phyloP scores from a whole-genome alignment of 2,113 vertebrate species.

The Triplophysa dalaica region DNA sequence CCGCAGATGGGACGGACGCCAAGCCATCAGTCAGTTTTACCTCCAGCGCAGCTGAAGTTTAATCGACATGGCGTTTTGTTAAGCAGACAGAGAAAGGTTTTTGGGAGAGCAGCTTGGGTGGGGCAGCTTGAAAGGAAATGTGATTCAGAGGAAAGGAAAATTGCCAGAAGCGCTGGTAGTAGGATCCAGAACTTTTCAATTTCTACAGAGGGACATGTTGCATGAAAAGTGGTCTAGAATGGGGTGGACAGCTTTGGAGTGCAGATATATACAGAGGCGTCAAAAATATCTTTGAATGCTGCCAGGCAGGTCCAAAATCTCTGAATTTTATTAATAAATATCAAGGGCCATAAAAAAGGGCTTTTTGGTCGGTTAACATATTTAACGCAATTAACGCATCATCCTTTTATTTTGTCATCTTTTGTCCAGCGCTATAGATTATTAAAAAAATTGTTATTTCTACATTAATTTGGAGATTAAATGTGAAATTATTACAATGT shows the following conservation, averaged over 20 bases:
- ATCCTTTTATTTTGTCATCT: too few relatives aligned
- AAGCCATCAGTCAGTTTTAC: constrained; percentile 44
- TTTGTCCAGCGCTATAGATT: too few relatives aligned
- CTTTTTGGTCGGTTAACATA: too few relatives aligned
- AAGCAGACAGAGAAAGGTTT: constrained; percentile 20
- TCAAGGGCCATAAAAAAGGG: too few relatives aligned
- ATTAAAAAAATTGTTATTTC: too few relatives aligned
- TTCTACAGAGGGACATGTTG: neutral
- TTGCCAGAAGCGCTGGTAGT: constrained; percentile 1
- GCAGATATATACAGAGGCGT: neutral
- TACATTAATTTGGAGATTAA: too few relatives aligned
- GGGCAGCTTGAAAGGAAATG: neutral
- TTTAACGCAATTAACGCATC: too few relatives aligned
- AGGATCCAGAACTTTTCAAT: neutral
- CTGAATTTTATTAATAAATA: too few relatives aligned
- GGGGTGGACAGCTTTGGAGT: neutral
- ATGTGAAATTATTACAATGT: too few relatives aligned
- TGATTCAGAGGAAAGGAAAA: neutral
- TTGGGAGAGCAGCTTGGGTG: neutral
- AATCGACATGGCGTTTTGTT: constrained; percentile 1
- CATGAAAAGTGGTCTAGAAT: neutral
- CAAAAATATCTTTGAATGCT: too few relatives aligned
- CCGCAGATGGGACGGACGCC: constrained; percentile 44
- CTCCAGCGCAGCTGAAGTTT: constrained; percentile 1
- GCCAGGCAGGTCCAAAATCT: too few relatives aligned